Percentiles rank a stretch among this genome's conserved stretches.
These are phyloP conservation scores for Hemicordylus capensis DNA, from an alignment of 2,113 vertebrate species.

Conservation along the genomic window DNA sequence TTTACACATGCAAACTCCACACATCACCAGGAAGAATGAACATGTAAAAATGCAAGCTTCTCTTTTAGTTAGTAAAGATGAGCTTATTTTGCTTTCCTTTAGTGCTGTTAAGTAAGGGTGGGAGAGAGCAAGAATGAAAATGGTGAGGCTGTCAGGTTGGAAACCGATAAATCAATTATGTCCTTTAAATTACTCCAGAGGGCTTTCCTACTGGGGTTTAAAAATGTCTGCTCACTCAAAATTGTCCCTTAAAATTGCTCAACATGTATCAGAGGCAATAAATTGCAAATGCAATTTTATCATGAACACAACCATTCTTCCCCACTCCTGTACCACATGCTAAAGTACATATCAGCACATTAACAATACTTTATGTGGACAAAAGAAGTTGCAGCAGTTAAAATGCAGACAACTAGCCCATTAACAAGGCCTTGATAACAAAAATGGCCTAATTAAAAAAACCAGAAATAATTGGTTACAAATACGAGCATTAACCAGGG, in stretches of 20 bases:
- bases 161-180: slow-evolving; percentile 61
- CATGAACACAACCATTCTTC: slow-evolving; percentile 37
- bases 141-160: slow-evolving; percentile 30
- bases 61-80: slow-evolving; percentile 17
- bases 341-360: slow-evolving; percentile 40
- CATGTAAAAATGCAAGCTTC: neutral
- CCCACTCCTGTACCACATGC: neutral
- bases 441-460: slow-evolving; percentile 28
- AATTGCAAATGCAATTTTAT: slow-evolving; percentile 43
- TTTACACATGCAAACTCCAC: neutral
- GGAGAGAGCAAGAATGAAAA: slow-evolving; percentile 26
- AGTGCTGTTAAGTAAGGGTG: slow-evolving; percentile 18
- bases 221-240: slow-evolving; percentile 52
- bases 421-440: slow-evolving; percentile 31
- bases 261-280: slow-evolving; percentile 28
- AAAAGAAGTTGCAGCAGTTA: slow-evolving; percentile 26
- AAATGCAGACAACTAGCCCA: slow-evolving; percentile 24
- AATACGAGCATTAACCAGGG: neutral
- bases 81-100: slow-evolving; percentile 3
- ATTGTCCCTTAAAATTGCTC: slow-evolving; percentile 27
- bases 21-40: neutral
- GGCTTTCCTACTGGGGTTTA: slow-evolving; percentile 56
- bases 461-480: slow-evolving; percentile 8
- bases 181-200: slow-evolving; percentile 50
- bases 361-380: slow-evolving; percentile 39